Evolutionary conservation across 2,113 vertebrate genomes (phyloP).

Genomic region (Pangasianodon hypophthalmus): DNA sequence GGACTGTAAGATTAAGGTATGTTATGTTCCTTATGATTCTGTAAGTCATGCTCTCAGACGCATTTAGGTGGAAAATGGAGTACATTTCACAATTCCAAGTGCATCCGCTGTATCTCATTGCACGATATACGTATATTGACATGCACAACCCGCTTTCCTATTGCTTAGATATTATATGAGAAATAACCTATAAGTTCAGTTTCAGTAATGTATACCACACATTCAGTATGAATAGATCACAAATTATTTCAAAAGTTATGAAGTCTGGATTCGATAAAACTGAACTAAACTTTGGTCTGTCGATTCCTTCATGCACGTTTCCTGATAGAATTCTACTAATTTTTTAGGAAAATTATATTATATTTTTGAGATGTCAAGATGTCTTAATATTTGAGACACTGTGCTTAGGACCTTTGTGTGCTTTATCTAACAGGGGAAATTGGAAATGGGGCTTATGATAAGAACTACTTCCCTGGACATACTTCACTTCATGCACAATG

Average conservation of each 20-base stretch:
- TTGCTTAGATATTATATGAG: neutral
- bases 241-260: neutral
- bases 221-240: neutral
- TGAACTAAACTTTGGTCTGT: neutral
- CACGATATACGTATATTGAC: neutral
- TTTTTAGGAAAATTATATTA: too few species aligned
- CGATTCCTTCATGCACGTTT: neutral
- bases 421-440: too few species aligned
- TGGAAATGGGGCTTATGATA: neutral
- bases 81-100: neutral
- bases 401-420: too few species aligned
- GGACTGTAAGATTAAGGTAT: slow-evolving; percentile 99
- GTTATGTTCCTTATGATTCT: slow-evolving; percentile 27
- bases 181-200: neutral
- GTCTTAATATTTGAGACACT: neutral
- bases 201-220: neutral
- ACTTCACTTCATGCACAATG: neutral
- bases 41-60: neutral
- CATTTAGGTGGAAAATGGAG: neutral
- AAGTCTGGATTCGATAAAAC: neutral
- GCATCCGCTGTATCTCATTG: neutral
- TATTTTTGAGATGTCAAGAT: too few species aligned
- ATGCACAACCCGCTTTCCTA: neutral
- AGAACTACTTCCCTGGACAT: neutral
- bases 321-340: too few species aligned